These are phyloP conservation scores for Potamarius usumacintae DNA, from an alignment of 2,113 vertebrate genomes.

Conservation along the genomic window DNA sequence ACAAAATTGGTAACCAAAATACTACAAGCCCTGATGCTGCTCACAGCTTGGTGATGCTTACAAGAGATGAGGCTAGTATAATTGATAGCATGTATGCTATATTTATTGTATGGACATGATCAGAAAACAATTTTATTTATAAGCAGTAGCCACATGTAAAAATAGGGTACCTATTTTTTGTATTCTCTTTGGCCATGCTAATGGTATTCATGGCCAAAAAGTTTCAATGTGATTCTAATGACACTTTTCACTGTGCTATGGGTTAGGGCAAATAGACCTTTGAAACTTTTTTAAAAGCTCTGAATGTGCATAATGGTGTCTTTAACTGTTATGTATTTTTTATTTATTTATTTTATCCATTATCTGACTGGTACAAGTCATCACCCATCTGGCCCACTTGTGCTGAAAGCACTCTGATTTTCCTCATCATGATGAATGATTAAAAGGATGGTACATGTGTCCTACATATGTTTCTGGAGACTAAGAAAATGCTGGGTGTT, in stretches of 20 bases:
- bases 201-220: not conserved
- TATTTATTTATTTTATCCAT: constrained; percentile 11
- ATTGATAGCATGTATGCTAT: too few relatives aligned
- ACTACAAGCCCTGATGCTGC: too few relatives aligned
- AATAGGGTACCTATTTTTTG: not conserved
- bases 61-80: too few relatives aligned
- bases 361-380: not conserved
- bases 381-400: not conserved
- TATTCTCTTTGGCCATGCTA: not conserved
- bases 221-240: not conserved
- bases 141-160: too few relatives aligned
- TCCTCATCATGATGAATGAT: not conserved
- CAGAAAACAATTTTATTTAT: too few relatives aligned
- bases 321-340: constrained; percentile 7
- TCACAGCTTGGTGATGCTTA: too few relatives aligned
- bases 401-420: not conserved
- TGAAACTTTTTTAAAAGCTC: not conserved
- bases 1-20: too few relatives aligned
- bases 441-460: not conserved
- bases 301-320: constrained; percentile 1
- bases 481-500: too few relatives aligned
- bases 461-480: not conserved
- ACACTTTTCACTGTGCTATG: not conserved
- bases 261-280: not conserved
- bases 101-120: too few relatives aligned